Evolutionary conservation across 2,888 invertebrate species (phyloP).

Genomic region (Myopa tessellatipennis): DNA sequence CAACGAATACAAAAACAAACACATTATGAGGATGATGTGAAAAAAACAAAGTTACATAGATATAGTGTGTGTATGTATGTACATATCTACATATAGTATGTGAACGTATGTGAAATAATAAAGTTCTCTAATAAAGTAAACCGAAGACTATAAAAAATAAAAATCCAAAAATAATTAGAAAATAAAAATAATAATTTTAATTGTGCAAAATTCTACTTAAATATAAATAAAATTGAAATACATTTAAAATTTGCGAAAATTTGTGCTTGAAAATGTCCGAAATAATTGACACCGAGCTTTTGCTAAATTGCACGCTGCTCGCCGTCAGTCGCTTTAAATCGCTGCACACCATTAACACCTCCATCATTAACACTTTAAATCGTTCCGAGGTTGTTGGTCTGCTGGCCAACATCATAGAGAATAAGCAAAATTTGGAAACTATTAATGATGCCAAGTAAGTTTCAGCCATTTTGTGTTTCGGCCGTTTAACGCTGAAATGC

Average conservation of each 20-base stretch:
- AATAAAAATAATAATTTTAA: not conserved
- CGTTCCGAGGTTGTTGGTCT: slow-evolving; percentile 63
- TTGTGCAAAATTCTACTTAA: not conserved
- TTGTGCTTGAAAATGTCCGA: slow-evolving; percentile 59
- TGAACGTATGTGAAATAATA: no score
- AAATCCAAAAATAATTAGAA: not conserved
- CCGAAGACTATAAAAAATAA: not conserved
- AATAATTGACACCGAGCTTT: slow-evolving; percentile 63
- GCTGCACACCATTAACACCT: slow-evolving; percentile 60
- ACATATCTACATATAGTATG: no score
- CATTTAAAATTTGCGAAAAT: slow-evolving; percentile 25
- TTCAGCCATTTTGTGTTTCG: not conserved
- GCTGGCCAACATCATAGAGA: slow-evolving; percentile 63
- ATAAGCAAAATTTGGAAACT: slow-evolving; percentile 59
- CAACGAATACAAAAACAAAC: no score
- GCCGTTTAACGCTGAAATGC: not conserved
- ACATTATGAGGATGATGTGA: no score
- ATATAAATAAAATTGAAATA: not conserved
- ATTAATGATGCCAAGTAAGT: slow-evolving; percentile 66
- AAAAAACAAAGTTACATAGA: no score
- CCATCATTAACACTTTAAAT: slow-evolving; percentile 59
- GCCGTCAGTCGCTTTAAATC: slow-evolving; percentile 64
- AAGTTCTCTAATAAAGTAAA: no score
- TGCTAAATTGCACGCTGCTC: slow-evolving; percentile 66
- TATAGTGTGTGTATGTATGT: no score